Conservation (phyloP, 2,888 invertebrate species). For the Drosophila anomalata region DNA sequence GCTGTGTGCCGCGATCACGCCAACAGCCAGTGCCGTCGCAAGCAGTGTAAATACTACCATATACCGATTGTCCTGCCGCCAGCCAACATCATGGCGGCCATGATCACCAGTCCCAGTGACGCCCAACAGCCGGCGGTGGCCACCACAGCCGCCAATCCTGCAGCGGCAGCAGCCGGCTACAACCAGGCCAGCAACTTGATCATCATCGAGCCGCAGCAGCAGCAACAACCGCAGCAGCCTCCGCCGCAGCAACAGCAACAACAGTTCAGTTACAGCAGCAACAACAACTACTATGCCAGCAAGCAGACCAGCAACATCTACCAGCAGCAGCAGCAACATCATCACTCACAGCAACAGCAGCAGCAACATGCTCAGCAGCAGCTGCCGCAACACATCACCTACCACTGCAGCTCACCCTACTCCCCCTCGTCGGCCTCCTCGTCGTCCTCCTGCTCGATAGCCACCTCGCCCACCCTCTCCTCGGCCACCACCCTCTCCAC, state of each 20-base stretch:
- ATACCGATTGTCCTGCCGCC: conserved; percentile 96
- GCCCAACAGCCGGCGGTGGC: conserved; percentile 55
- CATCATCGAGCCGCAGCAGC: conserved; percentile 80
- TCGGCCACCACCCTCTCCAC: conserved; percentile 80
- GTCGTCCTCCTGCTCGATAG: conserved; percentile 81
- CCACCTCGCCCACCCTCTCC: conserved; percentile 77
- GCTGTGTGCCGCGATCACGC: conserved; percentile 98
- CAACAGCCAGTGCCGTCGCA: conserved; percentile 95
- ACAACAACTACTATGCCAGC: conserved; percentile 46
- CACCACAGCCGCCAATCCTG: conserved; percentile 22
- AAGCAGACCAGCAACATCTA: conserved; percentile 67
- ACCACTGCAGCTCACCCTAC: conserved; percentile 77
- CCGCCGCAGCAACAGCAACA: conserved; percentile 56
- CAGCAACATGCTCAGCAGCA: conserved; percentile 52
- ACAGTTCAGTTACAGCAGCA: conserved; percentile 57
- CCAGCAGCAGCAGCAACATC: conserved; percentile 57
- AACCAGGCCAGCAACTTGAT: conserved; percentile 78
- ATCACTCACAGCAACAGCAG: conserved; percentile 52
- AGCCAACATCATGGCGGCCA: conserved; percentile 89
- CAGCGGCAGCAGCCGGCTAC: conserved; percentile 49
- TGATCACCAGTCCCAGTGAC: conserved; percentile 82
- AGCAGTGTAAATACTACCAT: conserved; percentile 98
- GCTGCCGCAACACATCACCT: conserved; percentile 62
- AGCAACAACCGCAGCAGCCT: conserved; percentile 52
- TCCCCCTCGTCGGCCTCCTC: conserved; percentile 81